phyloP scores from a whole-genome alignment of 1,140 invertebrate species.

The Sitodiplosis mosellana region DNA sequence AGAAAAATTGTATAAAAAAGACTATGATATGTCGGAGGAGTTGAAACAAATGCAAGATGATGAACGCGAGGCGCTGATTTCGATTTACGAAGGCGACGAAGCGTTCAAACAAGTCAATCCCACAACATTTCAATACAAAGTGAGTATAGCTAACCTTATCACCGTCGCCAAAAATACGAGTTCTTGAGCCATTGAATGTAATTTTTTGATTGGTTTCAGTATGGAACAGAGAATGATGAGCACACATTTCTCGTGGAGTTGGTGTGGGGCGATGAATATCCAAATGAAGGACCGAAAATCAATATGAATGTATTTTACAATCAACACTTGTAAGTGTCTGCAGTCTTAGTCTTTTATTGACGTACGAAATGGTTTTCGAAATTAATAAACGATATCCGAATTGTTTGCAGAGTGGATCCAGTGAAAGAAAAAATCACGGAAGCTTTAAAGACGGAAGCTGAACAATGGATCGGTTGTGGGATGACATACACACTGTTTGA shows the following conservation, averaged over 20 bases:
- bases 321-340: constrained; percentile 63
- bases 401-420: constrained; percentile 44
- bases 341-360: no score
- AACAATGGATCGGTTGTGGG: constrained; percentile 65
- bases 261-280: constrained; percentile 69
- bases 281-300: constrained; percentile 56
- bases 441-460: constrained; percentile 47
- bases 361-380: no score
- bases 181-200: no score
- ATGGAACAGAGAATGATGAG: constrained; percentile 56
- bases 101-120: constrained; percentile 64
- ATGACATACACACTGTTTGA: constrained; percentile 93
- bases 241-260: constrained; percentile 80
- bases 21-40: constrained; percentile 28
- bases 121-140: constrained; percentile 80
- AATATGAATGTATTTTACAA: constrained; percentile 90
- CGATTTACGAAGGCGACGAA: constrained; percentile 86
- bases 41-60: constrained; percentile 54
- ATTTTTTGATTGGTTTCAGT: constrained; percentile 48
- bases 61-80: constrained; percentile 75
- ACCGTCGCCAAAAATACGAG: background rate
- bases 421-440: constrained; percentile 54
- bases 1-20: no score
- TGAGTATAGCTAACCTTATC: constrained; percentile 24
- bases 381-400: no score